phyloP scores from a whole-genome alignment of 2,888 invertebrate species.

The Tubiluchus corallicola region DNA sequence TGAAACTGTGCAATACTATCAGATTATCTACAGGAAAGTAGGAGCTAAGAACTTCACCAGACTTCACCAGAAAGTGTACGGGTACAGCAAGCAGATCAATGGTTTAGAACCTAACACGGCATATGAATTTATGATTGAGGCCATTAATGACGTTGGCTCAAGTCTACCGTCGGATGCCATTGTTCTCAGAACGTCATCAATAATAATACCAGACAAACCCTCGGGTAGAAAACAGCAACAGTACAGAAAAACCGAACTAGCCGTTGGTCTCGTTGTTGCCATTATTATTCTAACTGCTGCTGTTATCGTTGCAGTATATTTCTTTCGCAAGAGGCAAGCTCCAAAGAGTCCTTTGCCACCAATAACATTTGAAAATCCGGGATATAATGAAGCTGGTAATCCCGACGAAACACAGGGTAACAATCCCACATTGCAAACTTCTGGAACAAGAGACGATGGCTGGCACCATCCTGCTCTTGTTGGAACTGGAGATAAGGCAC shows the following conservation, averaged over 20 bases:
- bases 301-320: not conserved
- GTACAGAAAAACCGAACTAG: not conserved
- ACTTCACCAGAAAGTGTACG: not conserved
- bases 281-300: too few species aligned
- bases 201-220: not conserved
- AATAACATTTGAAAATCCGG: not conserved
- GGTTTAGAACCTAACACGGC: not conserved
- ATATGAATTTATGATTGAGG: not conserved
- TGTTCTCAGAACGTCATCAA: not conserved
- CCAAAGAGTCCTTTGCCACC: not conserved
- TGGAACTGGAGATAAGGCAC: not conserved
- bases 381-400: too few species aligned
- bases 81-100: not conserved
- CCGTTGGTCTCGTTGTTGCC: conserved; percentile 3
- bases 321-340: not conserved
- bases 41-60: not conserved
- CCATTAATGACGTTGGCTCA: not conserved
- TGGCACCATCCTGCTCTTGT: not conserved
- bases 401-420: not conserved
- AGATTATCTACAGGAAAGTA: not conserved
- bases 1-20: not conserved
- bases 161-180: not conserved
- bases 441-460: too few species aligned
- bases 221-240: not conserved
- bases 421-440: too few species aligned